A percentile compares a stretch with the other conserved stretches of the same genome.
These are phyloP conservation scores for Discoglossus pictus DNA, from an alignment of 2,797 vertebrate genomes.

Conservation along the genomic window DNA sequence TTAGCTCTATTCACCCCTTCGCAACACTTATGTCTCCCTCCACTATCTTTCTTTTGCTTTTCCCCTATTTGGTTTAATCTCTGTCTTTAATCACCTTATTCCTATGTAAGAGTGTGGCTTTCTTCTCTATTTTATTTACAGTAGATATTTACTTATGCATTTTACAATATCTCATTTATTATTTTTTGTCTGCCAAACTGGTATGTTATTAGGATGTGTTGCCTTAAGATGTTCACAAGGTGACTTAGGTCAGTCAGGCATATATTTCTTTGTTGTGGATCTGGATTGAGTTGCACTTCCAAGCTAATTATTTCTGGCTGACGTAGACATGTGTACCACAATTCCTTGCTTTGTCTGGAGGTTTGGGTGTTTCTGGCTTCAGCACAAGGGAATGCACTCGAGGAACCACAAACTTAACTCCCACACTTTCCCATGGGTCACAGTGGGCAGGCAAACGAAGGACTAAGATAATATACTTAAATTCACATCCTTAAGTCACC, in stretches of 20 bases:
- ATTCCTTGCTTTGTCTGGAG: slow-evolving; percentile 46
- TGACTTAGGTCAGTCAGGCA: slow-evolving; percentile 21
- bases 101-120: too few relatives aligned
- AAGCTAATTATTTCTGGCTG: slow-evolving; percentile 23
- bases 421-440: slow-evolving; percentile 48
- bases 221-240: too few relatives aligned
- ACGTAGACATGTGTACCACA: slow-evolving; percentile 42
- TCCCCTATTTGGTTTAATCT: too few relatives aligned
- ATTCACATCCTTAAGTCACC: slow-evolving; percentile 35
- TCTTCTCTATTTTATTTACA: too few relatives aligned
- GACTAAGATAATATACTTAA: slow-evolving; percentile 44
- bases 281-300: slow-evolving; percentile 35
- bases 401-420: slow-evolving; percentile 47
- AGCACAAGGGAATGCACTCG: slow-evolving; percentile 48
- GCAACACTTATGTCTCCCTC: too few relatives aligned
- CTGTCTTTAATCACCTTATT: too few relatives aligned
- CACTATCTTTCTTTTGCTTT: too few relatives aligned
- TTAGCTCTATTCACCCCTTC: too few relatives aligned
- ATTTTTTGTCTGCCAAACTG: too few relatives aligned
- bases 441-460: slow-evolving; percentile 37
- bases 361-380: slow-evolving; percentile 49
- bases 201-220: too few relatives aligned
- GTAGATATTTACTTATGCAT: too few relatives aligned
- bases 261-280: slow-evolving; percentile 33
- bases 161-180: too few relatives aligned